These are phyloP conservation scores for Knipowitschia caucasica DNA, from an alignment of 2,797 vertebrate genomes.

Conservation along the genomic window DNA sequence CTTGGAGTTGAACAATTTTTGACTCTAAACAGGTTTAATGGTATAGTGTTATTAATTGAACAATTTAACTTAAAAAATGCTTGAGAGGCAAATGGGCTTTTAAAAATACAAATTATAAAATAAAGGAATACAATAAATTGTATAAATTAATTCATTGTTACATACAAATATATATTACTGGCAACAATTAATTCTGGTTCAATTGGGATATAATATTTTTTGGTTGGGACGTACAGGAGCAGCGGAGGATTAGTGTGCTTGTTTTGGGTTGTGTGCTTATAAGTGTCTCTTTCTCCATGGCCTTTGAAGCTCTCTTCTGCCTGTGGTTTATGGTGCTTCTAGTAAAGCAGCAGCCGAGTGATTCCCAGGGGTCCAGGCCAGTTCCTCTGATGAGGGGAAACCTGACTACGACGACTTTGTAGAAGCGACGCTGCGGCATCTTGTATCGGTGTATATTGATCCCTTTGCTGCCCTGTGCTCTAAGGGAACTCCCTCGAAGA, in stretches of 20 bases:
- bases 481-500: conserved; percentile 39
- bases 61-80: no score
- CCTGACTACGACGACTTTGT: conserved; percentile 25
- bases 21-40: no score
- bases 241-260: background rate
- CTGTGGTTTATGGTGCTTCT: conserved; percentile 21
- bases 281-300: conserved; percentile 3
- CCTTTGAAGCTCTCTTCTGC: conserved; percentile 34
- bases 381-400: conserved; percentile 31
- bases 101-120: no score
- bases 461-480: conserved; percentile 8
- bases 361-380: background rate
- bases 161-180: no score
- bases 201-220: no score
- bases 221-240: no score
- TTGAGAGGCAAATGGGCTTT: no score
- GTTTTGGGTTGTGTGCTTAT: background rate
- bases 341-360: conserved; percentile 19
- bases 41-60: no score
- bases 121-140: no score
- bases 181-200: no score
- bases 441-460: conserved; percentile 31
- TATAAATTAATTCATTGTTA: no score
- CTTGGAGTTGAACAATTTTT: no score
- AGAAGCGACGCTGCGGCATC: conserved; percentile 4